A percentile compares a stretch with the other conserved stretches of the same genome.
Conservation (phyloP, 2,888 invertebrate genomes). For the Synergus umbraculus region DNA sequence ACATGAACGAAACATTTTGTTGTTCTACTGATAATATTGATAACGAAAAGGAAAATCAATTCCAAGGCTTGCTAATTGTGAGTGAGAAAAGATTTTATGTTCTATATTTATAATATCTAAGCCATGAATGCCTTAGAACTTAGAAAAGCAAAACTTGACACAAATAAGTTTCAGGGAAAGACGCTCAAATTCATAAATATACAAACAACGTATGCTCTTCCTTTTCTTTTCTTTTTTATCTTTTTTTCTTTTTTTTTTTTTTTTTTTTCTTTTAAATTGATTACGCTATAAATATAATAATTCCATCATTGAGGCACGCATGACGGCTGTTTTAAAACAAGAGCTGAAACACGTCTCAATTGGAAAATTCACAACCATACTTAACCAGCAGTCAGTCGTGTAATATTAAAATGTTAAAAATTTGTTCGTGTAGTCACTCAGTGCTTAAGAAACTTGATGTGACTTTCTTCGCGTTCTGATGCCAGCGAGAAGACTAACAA, state of each 20-base stretch:
- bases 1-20: neutral
- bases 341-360: conserved; percentile 56
- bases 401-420: conserved; percentile 58
- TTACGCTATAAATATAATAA: conserved; percentile 61
- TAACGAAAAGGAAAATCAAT: neutral
- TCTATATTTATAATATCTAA: neutral
- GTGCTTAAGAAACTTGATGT: conserved; percentile 28
- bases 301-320: conserved; percentile 60
- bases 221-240: conserved; percentile 29
- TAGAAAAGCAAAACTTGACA: conserved; percentile 14
- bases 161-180: conserved; percentile 32
- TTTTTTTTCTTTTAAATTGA: conserved; percentile 51
- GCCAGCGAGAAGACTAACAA: conserved; percentile 21
- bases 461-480: conserved; percentile 21
- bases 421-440: conserved; percentile 33
- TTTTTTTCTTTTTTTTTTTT: conserved; percentile 45
- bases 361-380: conserved; percentile 70
- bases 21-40: neutral
- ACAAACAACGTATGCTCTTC: neutral
- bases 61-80: conserved; percentile 19
- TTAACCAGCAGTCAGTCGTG: conserved; percentile 74
- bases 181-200: conserved; percentile 42
- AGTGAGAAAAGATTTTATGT: neutral
- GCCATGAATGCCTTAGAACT: neutral
- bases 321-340: conserved; percentile 57